Evolutionary conservation across 2,888 invertebrate species (phyloP), one percentile per base, ranked within the genome.

Genomic region (Stenodema calcarata): DNA sequence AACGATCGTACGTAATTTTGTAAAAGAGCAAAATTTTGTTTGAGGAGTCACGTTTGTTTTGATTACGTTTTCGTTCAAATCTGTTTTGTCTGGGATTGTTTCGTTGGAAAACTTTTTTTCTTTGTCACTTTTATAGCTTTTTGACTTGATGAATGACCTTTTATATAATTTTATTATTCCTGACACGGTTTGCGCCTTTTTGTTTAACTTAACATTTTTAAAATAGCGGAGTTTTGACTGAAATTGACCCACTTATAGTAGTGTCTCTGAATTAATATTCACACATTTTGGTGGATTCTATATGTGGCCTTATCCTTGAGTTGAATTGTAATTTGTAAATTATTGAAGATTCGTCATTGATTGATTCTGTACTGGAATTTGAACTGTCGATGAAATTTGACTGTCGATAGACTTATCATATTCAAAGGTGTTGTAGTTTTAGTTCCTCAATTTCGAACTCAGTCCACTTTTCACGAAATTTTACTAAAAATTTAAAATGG

Each of bases 1-100:
- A 95, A 92, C 93, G 95, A 95, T 94, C 95, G 95, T 95, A 95
- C 94, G 95, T 95, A 95, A 93, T 91, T 91, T 88, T 88, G 28
- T 23, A 79, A 18, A 54, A 18, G 47, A 73, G 16, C 47, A 30
- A 23, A 41, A 76, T 30, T 76, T 81, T 81, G 75, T 35, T 35
- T 54, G 23, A 75, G 11, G 62, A 62, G 30, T 79, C 35, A 86
- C 54, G 50, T 76, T 47, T 82, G 27, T 80, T 81, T 73, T 83
- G 50, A 12, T 80, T 27, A 23, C 23, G 47, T 80, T 80, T 30
- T 35, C 28, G 44, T 80, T 30, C 18, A 54, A 70, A 18, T 83
- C 41, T 69, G 18, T 70, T 70, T 44, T 42, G 42, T 42, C 75
- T 70, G 47, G 69, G 9, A 18, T 41, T 75, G 76, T 75, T 84